Evolutionary conservation across 2,888 invertebrate genomes (phyloP).

Genomic region (Napeogenes sylphis): DNA sequence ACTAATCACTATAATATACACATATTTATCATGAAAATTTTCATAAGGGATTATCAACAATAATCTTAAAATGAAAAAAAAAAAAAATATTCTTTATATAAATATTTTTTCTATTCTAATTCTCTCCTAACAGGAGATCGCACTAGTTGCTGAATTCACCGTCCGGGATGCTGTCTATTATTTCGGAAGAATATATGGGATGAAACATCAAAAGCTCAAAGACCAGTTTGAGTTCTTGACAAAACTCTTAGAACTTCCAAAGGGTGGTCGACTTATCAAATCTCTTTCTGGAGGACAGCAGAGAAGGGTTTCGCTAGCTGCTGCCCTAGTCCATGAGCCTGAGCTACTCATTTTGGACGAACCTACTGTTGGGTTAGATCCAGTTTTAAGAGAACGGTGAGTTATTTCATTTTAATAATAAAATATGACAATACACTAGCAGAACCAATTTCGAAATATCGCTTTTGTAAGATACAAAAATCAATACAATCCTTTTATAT

Average conservation of each 20-base stretch:
- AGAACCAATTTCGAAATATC: too few species aligned
- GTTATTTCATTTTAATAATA: conserved; percentile 29
- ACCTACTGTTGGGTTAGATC: conserved; percentile 96
- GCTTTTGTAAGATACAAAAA: too few species aligned
- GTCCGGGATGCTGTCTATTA: conserved; percentile 90
- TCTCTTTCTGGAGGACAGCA: conserved; percentile 93
- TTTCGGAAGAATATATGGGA: conserved; percentile 91
- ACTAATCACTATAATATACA: too few species aligned
- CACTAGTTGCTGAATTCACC: conserved; percentile 86
- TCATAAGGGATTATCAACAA: too few species aligned
- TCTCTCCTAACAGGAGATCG: conserved; percentile 80
- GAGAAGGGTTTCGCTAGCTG: conserved; percentile 91
- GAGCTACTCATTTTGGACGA: conserved; percentile 93
- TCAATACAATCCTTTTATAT: too few species aligned
- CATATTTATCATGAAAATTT: too few species aligned
- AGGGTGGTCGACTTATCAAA: conserved; percentile 79
- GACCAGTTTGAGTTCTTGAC: conserved; percentile 83
- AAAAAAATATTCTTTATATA: not conserved
- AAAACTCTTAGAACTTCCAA: conserved; percentile 86
- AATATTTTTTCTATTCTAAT: too few species aligned
- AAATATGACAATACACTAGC: too few species aligned
- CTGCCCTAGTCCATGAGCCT: conserved; percentile 91
- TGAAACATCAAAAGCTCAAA: conserved; percentile 80
- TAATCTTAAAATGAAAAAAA: too few species aligned
- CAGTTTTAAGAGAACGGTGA: conserved; percentile 88